Evolutionary conservation across 2,113 vertebrate species (phyloP).

Genomic region (Ctenodactylus gundi): DNA sequence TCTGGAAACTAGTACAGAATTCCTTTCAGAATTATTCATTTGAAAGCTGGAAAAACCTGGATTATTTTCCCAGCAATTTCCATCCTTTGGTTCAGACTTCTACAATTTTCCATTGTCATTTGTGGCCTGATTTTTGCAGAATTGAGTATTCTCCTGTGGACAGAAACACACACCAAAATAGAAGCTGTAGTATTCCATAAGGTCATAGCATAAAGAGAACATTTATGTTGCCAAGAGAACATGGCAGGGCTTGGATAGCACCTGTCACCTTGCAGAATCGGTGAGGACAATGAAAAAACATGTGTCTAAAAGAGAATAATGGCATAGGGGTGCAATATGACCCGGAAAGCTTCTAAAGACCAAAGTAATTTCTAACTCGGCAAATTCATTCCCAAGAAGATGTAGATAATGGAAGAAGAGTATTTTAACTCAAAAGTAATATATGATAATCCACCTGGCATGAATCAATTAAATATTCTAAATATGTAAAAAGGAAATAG

Average conservation of each 20-base stretch:
- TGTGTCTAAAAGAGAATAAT: neutral
- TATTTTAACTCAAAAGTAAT: conserved; percentile 15
- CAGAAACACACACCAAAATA: neutral
- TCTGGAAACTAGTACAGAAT: neutral
- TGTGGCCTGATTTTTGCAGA: neutral
- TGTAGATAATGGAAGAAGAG: neutral
- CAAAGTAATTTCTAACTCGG: conserved; percentile 8
- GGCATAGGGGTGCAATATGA: neutral
- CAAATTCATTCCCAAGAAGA: neutral
- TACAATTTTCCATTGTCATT: neutral
- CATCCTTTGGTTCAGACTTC: neutral
- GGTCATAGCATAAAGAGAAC: neutral
- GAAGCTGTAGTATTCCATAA: neutral
- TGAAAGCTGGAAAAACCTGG: neutral
- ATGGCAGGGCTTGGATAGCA: neutral
- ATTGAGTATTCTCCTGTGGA: neutral
- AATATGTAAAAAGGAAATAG: neutral
- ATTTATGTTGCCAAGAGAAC: neutral
- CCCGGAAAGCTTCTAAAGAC: neutral
- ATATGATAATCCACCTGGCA: neutral
- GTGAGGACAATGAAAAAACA: neutral
- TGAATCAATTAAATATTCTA: neutral
- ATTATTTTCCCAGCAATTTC: neutral
- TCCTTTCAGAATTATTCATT: neutral
- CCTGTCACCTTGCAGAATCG: neutral